Base-by-base conservation (phyloP, 2,113 vertebrate species). In the Xenopus laevis region DNA sequence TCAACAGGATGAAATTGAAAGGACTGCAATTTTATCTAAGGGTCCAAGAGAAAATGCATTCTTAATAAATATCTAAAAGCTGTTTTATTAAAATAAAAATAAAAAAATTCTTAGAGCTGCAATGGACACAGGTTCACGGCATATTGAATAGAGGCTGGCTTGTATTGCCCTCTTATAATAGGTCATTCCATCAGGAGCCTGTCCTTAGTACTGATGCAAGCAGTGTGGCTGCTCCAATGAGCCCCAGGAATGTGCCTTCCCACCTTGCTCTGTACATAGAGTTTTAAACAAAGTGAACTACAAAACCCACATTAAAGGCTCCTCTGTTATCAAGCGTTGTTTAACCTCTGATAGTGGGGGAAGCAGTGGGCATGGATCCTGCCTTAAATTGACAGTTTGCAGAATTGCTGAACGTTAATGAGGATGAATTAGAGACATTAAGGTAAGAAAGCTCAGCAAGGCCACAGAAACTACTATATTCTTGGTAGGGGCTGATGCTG, bases 291-390 rank as follows among this genome's bases (percentile, higher is more conserved):
- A 65, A 67, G 17, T 60, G 55, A 74, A 74, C 66, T 55, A 18
- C 53, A 55, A 46, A 74, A 30, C 7, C 13, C 15, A 74, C 64
- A 74, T 74, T 67, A 74, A 74, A 67, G 72, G 6, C 40, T 18
- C 8, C 47, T 74, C 72, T 65, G 64, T 74, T 64, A 74, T 74
- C 72, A 30, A 64, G 63, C 68, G 64, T 64, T 59, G 64, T 55
- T 74, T 67, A 74, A 58, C 53, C 11, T 44, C 50, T 67, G 50
- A 27, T 4, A 27, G 23, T 27, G 33, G 5, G 33, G 33, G 33
- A 5, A 5, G 33, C 33, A 40, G 23, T 27, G 23, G 23, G 23
- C 1, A 27, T 27, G 23, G 33, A 40, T 40, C 33, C 33, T 40
- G 1, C 8, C 33, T 40, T 6, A 40, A 40, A 7, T 5, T 5